Evolutionary conservation across 2,113 vertebrate species (phyloP).

Genomic region (Tetrax tetrax): DNA sequence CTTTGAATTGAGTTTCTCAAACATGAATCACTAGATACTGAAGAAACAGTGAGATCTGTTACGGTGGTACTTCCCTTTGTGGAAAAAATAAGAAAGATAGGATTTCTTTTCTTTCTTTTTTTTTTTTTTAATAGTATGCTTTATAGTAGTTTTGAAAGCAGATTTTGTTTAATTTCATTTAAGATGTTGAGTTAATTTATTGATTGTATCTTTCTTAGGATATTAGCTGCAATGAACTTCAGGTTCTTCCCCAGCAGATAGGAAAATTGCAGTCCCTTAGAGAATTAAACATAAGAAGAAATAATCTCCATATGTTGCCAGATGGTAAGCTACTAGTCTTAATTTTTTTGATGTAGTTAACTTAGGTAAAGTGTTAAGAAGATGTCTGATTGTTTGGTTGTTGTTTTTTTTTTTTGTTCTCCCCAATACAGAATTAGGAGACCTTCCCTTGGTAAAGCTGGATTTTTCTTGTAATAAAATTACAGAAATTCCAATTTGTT

Average conservation of each 20-base stretch:
- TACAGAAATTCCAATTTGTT: conserved; percentile 92
- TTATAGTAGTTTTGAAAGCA: not conserved
- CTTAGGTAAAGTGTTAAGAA: conserved; percentile 6
- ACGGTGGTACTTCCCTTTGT: not conserved
- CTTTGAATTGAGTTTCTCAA: not conserved
- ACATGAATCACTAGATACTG: not conserved
- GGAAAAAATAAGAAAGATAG: not conserved
- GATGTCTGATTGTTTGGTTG: not conserved
- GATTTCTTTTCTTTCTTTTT: not conserved
- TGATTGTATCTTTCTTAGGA: conserved; percentile 80
- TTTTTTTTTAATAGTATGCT: not conserved
- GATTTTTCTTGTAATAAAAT: conserved; percentile 99
- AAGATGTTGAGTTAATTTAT: not conserved
- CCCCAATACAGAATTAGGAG: conserved; percentile 85
- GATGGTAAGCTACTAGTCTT: conserved; percentile 82
- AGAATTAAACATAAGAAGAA: conserved; percentile 97
- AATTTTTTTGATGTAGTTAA: not conserved
- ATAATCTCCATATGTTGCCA: conserved; percentile 92
- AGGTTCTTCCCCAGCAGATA: conserved; percentile 92
- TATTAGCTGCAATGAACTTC: conserved; percentile 98
- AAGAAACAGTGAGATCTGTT: not conserved
- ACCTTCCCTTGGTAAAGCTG: conserved; percentile 92
- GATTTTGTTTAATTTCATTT: conserved; percentile 2
- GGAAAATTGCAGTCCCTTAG: conserved; percentile 92
- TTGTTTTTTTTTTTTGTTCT: not conserved